Conservation (phyloP, 2,797 vertebrate species). For the Ciconia nigra region DNA sequence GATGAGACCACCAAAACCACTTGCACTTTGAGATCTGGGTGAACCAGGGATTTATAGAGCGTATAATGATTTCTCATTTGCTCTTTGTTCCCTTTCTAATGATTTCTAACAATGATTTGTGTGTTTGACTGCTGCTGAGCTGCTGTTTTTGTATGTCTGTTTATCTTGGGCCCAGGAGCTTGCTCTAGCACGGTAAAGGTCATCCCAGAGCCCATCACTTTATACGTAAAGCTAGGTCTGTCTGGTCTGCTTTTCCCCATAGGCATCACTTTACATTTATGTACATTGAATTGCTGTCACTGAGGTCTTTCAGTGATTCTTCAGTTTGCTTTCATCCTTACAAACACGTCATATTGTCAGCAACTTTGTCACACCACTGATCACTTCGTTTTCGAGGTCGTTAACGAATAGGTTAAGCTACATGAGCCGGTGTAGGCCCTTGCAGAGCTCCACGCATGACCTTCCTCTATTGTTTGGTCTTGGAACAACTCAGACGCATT, state of each 20-base stretch:
- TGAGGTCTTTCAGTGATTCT: not conserved
- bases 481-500: not conserved
- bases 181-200: not conserved
- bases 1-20: not conserved
- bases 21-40: not conserved
- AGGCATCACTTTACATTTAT: not conserved
- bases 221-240: not conserved
- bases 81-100: not conserved
- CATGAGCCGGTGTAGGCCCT: not conserved
- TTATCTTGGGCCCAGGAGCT: not conserved
- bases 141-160: not conserved
- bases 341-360: rapidly evolving
- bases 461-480: not conserved
- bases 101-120: not conserved
- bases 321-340: not conserved
- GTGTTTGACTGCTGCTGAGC: not conserved
- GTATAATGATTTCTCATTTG: not conserved
- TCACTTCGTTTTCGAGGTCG: rapidly evolving
- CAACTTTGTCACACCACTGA: not conserved
- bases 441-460: not conserved
- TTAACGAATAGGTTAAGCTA: not conserved
- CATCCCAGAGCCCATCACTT: not conserved
- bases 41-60: not conserved
- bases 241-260: not conserved
- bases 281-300: not conserved